Evolutionary conservation across 2,797 vertebrate species (phyloP).

Genomic region (Dipus sagitta): DNA sequence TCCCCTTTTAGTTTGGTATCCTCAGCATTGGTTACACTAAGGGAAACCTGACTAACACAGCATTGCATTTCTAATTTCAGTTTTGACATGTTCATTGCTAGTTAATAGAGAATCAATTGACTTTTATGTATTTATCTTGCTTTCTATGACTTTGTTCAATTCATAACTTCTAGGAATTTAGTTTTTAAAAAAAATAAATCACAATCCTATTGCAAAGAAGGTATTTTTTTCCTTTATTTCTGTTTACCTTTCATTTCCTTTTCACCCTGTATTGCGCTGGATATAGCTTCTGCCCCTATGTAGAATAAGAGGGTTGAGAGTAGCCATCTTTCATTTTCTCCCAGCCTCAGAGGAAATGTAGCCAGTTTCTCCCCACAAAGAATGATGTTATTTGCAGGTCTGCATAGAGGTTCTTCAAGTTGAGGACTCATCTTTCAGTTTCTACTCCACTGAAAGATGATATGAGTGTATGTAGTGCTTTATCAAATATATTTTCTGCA

Average conservation of each 20-base stretch:
- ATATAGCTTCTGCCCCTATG: too few relatives aligned
- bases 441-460: too few relatives aligned
- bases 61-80: background rate
- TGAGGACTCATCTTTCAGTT: background rate
- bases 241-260: background rate
- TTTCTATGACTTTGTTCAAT: background rate
- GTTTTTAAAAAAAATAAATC: background rate
- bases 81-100: too few relatives aligned
- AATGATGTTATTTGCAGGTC: accelerated
- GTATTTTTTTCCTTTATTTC: background rate
- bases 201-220: background rate
- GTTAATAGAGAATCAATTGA: background rate
- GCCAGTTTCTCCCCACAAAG: background rate
- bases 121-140: background rate
- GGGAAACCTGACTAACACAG: background rate
- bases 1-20: background rate
- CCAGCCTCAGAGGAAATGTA: background rate
- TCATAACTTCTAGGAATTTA: background rate
- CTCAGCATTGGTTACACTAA: background rate
- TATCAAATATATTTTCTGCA: background rate
- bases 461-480: background rate
- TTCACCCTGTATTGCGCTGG: background rate
- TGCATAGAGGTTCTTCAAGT: accelerated
- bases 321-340: accelerated
- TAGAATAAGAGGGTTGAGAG: accelerated